phyloP scores from a whole-genome alignment of 2,113 vertebrate genomes.

The Canis aureus region DNA sequence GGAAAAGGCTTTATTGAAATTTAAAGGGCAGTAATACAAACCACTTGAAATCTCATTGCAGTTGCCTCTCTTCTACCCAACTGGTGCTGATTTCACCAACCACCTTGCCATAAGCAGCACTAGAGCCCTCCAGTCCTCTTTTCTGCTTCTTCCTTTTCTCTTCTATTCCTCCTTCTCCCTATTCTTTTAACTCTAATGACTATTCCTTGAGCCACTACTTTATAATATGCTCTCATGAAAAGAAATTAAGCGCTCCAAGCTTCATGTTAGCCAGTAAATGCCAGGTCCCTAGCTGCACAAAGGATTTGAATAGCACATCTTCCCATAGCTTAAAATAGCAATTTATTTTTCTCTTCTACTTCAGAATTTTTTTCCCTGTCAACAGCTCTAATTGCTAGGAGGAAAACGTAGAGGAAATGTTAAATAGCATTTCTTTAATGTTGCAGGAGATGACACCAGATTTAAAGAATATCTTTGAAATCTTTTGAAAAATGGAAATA shows the following conservation, averaged over 20 bases:
- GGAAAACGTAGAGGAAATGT: neutral
- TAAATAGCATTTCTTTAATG: neutral
- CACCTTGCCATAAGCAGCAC: rapidly evolving
- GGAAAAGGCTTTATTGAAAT: neutral
- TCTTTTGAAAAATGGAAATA: neutral
- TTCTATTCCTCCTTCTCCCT: neutral
- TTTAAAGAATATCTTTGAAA: neutral
- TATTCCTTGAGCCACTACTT: neutral
- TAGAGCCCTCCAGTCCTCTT: rapidly evolving
- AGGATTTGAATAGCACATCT: neutral
- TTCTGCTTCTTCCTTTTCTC: neutral
- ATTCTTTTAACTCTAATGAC: neutral
- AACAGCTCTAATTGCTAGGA: neutral
- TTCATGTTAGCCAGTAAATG: neutral
- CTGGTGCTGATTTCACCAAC: neutral
- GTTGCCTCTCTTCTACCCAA: neutral
- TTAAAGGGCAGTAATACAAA: neutral
- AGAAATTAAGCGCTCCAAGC: neutral
- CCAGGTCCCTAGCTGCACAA: neutral
- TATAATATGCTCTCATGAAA: neutral
- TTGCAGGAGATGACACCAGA: neutral
- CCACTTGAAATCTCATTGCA: neutral
- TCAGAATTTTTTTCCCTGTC: neutral
- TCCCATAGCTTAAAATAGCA: neutral
- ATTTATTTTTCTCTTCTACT: neutral